Evolutionary conservation across 64 coral and sea anemone genomes (phyloP).

Genomic region (Catalaphyllia jardinei): DNA sequence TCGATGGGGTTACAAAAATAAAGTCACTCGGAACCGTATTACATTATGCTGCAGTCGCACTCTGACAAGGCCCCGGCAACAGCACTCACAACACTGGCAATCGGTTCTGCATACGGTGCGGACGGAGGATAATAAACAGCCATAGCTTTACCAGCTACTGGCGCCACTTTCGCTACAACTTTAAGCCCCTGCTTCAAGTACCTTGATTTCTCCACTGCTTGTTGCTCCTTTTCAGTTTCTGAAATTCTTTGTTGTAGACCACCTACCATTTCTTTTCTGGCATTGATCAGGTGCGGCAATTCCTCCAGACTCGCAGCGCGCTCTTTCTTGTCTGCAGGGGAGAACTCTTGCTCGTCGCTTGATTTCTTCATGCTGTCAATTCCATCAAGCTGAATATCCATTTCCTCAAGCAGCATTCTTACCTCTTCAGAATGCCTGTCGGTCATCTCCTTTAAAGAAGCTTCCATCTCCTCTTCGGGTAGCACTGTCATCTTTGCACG

Average conservation of each 20-base stretch:
- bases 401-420: not conserved
- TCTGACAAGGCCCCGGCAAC: not conserved
- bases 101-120: not conserved
- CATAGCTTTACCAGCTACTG: not conserved
- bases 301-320: not conserved
- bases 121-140: not conserved
- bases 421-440: not conserved
- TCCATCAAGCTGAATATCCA: not conserved
- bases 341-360: not conserved
- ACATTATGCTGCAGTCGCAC: slow-evolving; percentile 7
- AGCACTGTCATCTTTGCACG: not conserved
- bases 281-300: slow-evolving; percentile 4
- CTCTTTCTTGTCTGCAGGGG: not conserved
- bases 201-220: not conserved
- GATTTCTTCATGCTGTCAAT: not conserved
- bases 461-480: not conserved
- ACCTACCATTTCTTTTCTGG: not conserved
- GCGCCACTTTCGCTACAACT: not conserved
- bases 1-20: not conserved
- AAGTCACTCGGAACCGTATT: not conserved
- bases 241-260: not conserved
- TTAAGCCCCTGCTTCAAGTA: not conserved
- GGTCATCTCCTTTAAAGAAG: not conserved
- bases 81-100: not conserved
- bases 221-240: not conserved